phyloP scores from a whole-genome alignment of 2,888 invertebrate species.

The Esperia sulphurella region DNA sequence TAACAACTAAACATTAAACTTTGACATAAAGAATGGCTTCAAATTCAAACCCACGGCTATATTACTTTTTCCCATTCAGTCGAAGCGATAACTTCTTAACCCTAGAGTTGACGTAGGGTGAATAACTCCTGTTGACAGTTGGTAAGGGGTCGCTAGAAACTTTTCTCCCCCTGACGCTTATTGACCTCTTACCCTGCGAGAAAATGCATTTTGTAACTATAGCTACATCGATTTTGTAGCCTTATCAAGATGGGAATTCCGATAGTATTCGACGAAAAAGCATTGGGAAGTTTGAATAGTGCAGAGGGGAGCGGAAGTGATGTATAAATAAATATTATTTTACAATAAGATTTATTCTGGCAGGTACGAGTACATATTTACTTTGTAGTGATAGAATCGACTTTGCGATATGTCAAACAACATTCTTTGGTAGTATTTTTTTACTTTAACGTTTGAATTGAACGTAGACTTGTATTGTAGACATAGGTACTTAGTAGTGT shows the following conservation, averaged over 20 bases:
- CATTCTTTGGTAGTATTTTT: no score
- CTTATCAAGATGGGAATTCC: slow-evolving; percentile 39
- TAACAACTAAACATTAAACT: not conserved
- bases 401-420: no score
- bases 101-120: slow-evolving; percentile 65
- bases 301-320: slow-evolving; percentile 21
- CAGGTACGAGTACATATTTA: not conserved
- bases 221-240: not conserved
- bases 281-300: slow-evolving; percentile 31
- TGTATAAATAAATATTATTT: slow-evolving; percentile 19
- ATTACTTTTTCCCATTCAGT: slow-evolving; percentile 59
- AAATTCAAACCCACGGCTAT: slow-evolving; percentile 43
- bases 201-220: slow-evolving; percentile 48
- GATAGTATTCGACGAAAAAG: slow-evolving; percentile 45
- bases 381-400: not conserved
- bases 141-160: slow-evolving; percentile 49
- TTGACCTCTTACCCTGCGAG: slow-evolving; percentile 59
- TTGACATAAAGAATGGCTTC: not conserved
- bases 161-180: slow-evolving; percentile 54
- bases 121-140: slow-evolving; percentile 68
- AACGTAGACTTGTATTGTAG: no score
- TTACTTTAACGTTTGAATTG: no score
- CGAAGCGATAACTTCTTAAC: slow-evolving; percentile 63
- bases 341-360: not conserved
- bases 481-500: not conserved